These are phyloP conservation scores for Corythoichthys intestinalis DNA, from an alignment of 2,113 vertebrate genomes.

Conservation along the genomic window DNA sequence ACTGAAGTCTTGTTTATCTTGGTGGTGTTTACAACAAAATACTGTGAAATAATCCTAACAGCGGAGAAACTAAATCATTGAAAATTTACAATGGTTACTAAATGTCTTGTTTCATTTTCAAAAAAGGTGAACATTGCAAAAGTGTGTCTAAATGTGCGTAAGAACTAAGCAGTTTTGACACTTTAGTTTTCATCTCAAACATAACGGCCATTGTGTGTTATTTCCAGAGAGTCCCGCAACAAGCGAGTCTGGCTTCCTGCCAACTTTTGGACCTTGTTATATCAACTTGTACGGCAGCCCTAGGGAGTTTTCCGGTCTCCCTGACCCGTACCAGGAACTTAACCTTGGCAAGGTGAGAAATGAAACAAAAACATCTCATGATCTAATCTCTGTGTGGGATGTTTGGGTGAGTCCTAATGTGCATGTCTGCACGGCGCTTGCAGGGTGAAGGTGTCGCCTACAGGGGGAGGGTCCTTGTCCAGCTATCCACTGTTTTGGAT, in stretches of 20 bases:
- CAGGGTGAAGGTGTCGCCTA: constrained; percentile 95
- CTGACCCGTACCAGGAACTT: constrained; percentile 90
- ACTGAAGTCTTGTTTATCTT: neutral
- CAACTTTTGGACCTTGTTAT: constrained; percentile 94
- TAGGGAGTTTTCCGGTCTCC: constrained; percentile 87
- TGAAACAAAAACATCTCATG: too few species aligned
- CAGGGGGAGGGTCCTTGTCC: constrained; percentile 88
- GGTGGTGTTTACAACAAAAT: neutral
- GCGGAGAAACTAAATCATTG: neutral
- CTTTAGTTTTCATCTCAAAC: neutral
- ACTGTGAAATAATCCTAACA: neutral
- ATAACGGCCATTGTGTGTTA: neutral
- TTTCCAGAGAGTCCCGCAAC: constrained; percentile 73
- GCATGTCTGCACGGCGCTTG: neutral
- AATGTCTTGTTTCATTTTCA: constrained; percentile 14
- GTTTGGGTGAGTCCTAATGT: neutral
- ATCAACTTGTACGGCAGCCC: constrained; percentile 93
- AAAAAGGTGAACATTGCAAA: constrained; percentile 43
- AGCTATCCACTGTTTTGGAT: constrained; percentile 84
- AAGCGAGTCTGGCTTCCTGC: constrained; percentile 87
- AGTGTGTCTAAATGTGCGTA: constrained; percentile 44
- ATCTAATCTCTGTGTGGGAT: neutral
- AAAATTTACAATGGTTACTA: neutral
- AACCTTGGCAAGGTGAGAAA: constrained; percentile 85
- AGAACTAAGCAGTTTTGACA: neutral